These are phyloP conservation scores for Chiridota heheva DNA, from an alignment of 35 echinoderm and acorn worm species.

Conservation along the genomic window DNA sequence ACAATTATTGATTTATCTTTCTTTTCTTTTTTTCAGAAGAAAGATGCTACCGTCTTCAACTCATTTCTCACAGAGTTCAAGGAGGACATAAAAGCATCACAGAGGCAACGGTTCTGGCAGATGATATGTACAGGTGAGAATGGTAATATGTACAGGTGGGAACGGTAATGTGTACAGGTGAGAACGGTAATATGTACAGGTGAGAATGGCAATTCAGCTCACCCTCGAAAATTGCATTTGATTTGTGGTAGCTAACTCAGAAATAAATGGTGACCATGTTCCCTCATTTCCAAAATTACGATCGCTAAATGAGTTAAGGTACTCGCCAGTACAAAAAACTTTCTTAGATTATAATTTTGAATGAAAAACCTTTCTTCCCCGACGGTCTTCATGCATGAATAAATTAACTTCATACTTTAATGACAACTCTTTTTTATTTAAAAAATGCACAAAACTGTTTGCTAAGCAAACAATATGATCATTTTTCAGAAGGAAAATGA, in stretches of 20 bases:
- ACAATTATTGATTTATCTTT: not conserved
- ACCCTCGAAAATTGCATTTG: not conserved
- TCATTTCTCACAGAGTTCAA: conserved; percentile 53
- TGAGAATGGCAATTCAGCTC: not conserved
- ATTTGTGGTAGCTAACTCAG: no score
- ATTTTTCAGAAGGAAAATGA: no score
- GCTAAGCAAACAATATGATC: no score
- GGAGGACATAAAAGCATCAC: conserved; percentile 64
- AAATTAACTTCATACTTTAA: no score
- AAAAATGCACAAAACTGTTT: no score
- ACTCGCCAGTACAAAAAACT: no score
- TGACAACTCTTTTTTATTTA: no score
- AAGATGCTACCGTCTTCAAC: conserved; percentile 62
- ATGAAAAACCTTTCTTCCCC: no score
- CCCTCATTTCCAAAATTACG: not conserved
- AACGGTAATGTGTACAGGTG: not conserved
- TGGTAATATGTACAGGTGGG: not conserved
- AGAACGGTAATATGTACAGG: not conserved
- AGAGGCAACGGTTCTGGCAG: conserved; percentile 67
- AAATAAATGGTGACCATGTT: not conserved
- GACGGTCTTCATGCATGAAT: no score
- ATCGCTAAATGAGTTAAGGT: not conserved
- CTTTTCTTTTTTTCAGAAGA: conserved; percentile 36
- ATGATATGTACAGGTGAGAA: conserved; percentile 58
- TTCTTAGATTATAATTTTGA: no score